Percentiles rank a stretch among this genome's conserved stretches.
phyloP scores from a whole-genome alignment of 1,140 invertebrate genomes.

The Octopus sinensis region DNA sequence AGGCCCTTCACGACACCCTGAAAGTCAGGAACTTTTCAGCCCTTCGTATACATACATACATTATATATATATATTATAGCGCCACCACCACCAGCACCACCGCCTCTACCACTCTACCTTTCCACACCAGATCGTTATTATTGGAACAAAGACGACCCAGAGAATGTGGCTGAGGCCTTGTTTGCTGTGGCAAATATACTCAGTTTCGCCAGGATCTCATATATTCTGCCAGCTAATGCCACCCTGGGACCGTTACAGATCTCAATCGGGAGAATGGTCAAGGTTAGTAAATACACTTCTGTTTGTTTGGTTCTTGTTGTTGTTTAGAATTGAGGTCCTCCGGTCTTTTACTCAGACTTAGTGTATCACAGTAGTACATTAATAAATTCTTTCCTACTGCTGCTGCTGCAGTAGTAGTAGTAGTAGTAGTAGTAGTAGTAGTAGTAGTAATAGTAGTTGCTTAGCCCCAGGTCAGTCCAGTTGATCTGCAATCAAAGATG shows the following conservation, averaged over 20 bases:
- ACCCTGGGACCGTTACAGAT: conserved; percentile 51
- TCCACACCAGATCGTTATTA: conserved; percentile 44
- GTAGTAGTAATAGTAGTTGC: too few relatives aligned
- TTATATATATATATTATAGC: neutral
- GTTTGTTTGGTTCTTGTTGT: neutral
- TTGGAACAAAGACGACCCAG: conserved; percentile 44
- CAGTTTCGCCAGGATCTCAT: conserved; percentile 50
- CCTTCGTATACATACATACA: neutral
- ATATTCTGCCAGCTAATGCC: conserved; percentile 48
- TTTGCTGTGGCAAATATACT: conserved; percentile 52
- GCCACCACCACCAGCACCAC: neutral
- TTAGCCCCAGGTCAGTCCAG: too few relatives aligned
- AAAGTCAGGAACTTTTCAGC: neutral
- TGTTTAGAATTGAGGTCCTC: neutral
- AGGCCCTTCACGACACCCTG: too few relatives aligned
- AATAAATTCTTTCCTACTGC: too few relatives aligned
- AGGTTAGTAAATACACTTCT: conserved; percentile 25
- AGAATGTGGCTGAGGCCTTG: conserved; percentile 44
- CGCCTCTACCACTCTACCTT: neutral
- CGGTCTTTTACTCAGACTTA: neutral
- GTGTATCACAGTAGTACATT: neutral
- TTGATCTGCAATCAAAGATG: too few relatives aligned
- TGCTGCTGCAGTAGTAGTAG: too few relatives aligned
- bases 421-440: too few relatives aligned
- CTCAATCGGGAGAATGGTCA: conserved; percentile 50